Evolutionary conservation across 2,113 vertebrate species (phyloP), one percentile per base, ranked within the genome.

Genomic region (Dissostichus mawsoni): DNA sequence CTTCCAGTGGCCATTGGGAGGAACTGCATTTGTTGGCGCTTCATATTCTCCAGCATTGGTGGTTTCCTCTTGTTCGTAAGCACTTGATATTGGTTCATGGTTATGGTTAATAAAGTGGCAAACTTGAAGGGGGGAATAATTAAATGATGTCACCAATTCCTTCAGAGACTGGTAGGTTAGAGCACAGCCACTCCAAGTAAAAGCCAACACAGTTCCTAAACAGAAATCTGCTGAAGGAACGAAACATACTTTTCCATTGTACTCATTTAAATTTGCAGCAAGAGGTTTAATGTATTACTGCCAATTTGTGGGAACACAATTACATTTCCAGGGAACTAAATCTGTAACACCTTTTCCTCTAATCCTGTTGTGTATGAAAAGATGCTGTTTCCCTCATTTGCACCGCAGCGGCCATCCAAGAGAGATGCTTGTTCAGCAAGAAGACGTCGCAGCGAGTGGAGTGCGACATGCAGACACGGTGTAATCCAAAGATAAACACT

Each of bases 401-500:
- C 71, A 73, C 85, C 58, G 17, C 81, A 75, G 80, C 73, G 63
- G 74, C 76, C 70, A 13, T 87, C 87, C 81, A 80, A 83, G 51
- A 85, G 79, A 86, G 84, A 84, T 89, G 91, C 92, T 89, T 91
- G 88, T 88, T 93, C 90, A 92, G 91, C 92, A 92, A 83, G 81
- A 86, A 87, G 77, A 87, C 17, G 71, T 77, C 71, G 83, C 76
- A 79, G 90, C 78, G 82, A 86, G 76, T 87, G 84, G 76, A 88
- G 85, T 83, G 88, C 51, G 61, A 90, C 86, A 87, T 86, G 76
- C 87, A 91, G 90, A 89, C 90, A 87, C 89, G 87, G 91, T 92
- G 89, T 93, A 93, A 93, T 92, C 91, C 86, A 65, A 72, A 91
- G 88, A 93, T 92, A 92, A 93, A 93, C 90, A 92, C 73, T 79